Evolutionary conservation across 2,797 vertebrate species (phyloP).

Genomic region (Falco naumanni): DNA sequence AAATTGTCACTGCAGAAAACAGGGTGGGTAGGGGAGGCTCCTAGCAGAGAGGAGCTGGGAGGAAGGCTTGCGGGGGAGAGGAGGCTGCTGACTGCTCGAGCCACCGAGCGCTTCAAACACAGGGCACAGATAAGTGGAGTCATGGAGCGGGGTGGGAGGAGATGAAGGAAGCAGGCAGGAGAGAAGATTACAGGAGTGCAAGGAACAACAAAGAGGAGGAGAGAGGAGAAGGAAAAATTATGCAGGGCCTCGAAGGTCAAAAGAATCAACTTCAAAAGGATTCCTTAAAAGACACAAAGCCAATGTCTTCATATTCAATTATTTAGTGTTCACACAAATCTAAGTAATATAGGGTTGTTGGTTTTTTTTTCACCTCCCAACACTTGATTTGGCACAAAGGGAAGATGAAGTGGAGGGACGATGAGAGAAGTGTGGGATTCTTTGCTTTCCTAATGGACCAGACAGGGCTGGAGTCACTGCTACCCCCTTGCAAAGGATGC

Average conservation of each 20-base stretch:
- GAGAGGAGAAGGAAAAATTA: conserved; percentile 21
- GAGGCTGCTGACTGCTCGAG: not conserved
- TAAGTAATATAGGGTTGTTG: not conserved
- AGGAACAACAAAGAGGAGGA: conserved; percentile 32
- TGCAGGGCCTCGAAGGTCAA: conserved; percentile 12
- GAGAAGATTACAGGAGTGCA: not conserved
- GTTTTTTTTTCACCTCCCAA: not conserved
- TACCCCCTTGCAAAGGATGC: not conserved
- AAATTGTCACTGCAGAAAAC: not conserved
- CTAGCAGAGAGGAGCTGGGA: not conserved
- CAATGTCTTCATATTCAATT: not conserved
- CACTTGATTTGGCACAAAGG: not conserved
- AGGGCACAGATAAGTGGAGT: not conserved
- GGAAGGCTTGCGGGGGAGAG: not conserved
- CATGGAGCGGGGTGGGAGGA: not conserved
- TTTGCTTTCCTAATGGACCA: not conserved
- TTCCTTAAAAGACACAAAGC: conserved; percentile 25
- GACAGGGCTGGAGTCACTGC: accelerated
- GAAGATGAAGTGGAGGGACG: not conserved
- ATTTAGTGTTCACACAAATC: conserved; percentile 32
- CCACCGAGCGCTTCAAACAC: not conserved
- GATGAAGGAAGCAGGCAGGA: conserved; percentile 17
- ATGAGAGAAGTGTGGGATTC: not conserved
- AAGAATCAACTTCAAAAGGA: conserved; percentile 57
- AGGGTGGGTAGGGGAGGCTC: not conserved